Conservation (phyloP, 2,113 vertebrate genomes). For the Jaculus jaculus region DNA sequence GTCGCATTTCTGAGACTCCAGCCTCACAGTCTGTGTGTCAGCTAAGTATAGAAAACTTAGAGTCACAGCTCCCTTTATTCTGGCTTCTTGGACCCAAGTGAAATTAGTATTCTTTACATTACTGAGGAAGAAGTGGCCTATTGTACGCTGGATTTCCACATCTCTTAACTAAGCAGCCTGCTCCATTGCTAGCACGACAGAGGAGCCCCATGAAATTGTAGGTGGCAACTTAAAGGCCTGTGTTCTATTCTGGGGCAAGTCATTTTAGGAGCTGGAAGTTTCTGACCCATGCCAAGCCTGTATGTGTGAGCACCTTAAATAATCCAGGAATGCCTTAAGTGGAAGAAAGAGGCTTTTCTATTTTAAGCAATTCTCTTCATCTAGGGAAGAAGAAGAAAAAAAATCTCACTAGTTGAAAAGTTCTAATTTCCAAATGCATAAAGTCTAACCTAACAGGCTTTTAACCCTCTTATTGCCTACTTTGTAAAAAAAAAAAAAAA, state of each 20-base stretch:
- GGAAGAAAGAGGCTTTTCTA: not conserved
- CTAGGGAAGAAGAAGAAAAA: not conserved
- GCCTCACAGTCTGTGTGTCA: not conserved
- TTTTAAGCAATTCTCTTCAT: slow-evolving; percentile 44
- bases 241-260: not conserved
- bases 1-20: slow-evolving; percentile 51
- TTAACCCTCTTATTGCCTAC: not conserved
- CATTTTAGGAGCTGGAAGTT: not conserved
- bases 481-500: not conserved
- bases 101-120: slow-evolving; percentile 48
- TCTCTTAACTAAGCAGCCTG: slow-evolving; percentile 14
- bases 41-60: slow-evolving; percentile 21
- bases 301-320: not conserved
- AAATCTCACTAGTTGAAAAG: not conserved
- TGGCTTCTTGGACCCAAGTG: not conserved
- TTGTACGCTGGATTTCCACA: slow-evolving; percentile 49
- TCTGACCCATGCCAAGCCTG: not conserved
- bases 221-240: not conserved
- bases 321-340: not conserved
- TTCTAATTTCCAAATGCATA: not conserved
- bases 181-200: not conserved
- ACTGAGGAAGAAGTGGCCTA: not conserved
- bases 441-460: not conserved
- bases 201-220: not conserved
- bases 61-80: not conserved